Conservation (phyloP, 1,140 invertebrate species). For the Carposina sasakii region DNA sequence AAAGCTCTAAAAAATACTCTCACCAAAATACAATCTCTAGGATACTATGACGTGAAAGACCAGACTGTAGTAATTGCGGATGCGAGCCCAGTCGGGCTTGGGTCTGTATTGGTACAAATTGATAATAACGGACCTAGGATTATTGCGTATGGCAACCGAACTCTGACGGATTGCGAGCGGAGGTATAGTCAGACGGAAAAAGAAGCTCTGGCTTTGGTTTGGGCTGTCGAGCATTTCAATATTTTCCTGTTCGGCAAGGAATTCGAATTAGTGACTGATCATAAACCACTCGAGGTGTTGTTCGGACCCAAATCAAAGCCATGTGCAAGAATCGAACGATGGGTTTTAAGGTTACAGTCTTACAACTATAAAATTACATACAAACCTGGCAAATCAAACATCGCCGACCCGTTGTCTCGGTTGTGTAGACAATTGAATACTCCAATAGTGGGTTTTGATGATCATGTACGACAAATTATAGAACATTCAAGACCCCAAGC, state of each 20-base stretch:
- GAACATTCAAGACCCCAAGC: background rate
- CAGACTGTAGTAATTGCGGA: background rate
- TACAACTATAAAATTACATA: constrained; percentile 6
- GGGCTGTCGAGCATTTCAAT: constrained; percentile 17
- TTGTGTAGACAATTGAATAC: background rate
- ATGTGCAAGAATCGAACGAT: constrained; percentile 28
- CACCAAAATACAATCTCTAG: constrained; percentile 1
- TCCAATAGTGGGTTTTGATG: background rate
- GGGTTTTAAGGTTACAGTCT: constrained; percentile 5
- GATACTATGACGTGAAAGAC: constrained; percentile 11
- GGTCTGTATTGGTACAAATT: background rate
- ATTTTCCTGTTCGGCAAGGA: constrained; percentile 17
- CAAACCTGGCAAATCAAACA: constrained; percentile 8
- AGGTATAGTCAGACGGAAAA: constrained; percentile 1
- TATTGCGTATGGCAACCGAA: background rate
- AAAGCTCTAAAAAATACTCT: background rate
- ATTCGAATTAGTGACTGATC: constrained; percentile 35
- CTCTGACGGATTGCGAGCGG: background rate
- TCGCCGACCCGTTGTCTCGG: constrained; percentile 7
- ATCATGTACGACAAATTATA: constrained; percentile 9
- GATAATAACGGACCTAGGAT: background rate
- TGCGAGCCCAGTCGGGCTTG: background rate
- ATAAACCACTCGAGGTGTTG: constrained; percentile 21
- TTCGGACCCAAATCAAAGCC: constrained; percentile 18
- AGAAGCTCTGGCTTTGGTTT: constrained; percentile 8